Evolutionary conservation across 2,888 invertebrate genomes (phyloP), one percentile per base, ranked within the genome.

Genomic region (Allolobophora icterica): DNA sequence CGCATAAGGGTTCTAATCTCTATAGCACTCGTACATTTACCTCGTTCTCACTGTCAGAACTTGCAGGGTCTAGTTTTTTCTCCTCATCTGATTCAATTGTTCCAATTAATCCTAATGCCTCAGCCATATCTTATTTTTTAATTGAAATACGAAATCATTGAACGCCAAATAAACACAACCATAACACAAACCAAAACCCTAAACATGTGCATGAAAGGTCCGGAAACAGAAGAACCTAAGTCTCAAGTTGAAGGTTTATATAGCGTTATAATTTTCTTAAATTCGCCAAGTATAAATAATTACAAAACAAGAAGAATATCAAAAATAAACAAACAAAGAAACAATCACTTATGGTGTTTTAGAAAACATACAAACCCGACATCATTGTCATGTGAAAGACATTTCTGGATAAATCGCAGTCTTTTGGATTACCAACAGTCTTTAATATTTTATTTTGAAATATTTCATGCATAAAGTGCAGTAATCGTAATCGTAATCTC

Each of bases 1-100:
- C n/a, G 13, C 17, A n/a, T 71, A 71, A n/a, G n/a, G n/a, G n/a
- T n/a, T n/a, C 11, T 30, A 71, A 71, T 13, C 30, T 13, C 30
- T 71, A 71, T 71, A 71, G 30, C 71, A 30, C n/a, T 71, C 30
- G 71, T 71, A 71, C n/a, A n/a, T 30, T 24, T 90, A 90, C 95
- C 93, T 95, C 95, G 87, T 95, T 95, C 89, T 95, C 95, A 87
- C 94, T 95, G 19, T 94, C 95, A n/a, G 95, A 95, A 90, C 95
- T 95, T 91, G 96, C 96, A 0, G 97, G 97, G 92, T 96, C 97
- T 96, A 97, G 96, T 93, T 97, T 97, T 0, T 98, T 97, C 94
- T 97, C 97, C 91, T 97, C 97, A 93, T 97, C 97, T 92, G 98
- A 98, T 84, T 97, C 96, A 92, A 98, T 98, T 0, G 98, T 98